A percentile compares a stretch with the other conserved stretches of the same genome.
Conservation (phyloP, 2,113 vertebrate species). For the Alces alces region DNA sequence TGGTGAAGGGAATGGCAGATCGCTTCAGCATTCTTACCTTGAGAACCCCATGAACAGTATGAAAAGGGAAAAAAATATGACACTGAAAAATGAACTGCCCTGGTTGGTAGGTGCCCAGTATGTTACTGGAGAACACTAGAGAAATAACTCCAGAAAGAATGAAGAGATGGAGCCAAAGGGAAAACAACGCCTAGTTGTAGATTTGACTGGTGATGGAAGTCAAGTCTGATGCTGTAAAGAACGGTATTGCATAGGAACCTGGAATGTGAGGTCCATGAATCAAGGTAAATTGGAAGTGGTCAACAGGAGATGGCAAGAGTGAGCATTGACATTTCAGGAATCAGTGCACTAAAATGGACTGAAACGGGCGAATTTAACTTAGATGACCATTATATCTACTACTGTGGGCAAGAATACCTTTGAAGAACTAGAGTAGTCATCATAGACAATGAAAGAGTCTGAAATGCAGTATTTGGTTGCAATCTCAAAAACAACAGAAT, state of each 20-base stretch:
- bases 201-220: neutral
- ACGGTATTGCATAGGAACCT: neutral
- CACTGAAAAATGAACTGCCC: neutral
- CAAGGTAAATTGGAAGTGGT: neutral
- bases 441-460: neutral
- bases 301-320: neutral
- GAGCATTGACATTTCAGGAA: neutral
- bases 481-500: neutral
- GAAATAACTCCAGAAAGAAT: neutral
- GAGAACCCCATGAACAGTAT: neutral
- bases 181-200: accelerated
- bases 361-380: neutral
- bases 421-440: neutral
- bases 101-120: neutral
- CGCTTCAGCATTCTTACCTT: neutral
- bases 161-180: neutral
- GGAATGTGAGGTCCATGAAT: neutral
- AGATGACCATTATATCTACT: neutral
- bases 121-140: neutral
- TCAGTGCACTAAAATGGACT: neutral
- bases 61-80: neutral
- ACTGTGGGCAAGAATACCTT: neutral
- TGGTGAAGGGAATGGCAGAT: neutral
- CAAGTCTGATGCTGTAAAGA: neutral
- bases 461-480: neutral